phyloP scores from a whole-genome alignment of 2,888 invertebrate species.

The Agrotis clavis region DNA sequence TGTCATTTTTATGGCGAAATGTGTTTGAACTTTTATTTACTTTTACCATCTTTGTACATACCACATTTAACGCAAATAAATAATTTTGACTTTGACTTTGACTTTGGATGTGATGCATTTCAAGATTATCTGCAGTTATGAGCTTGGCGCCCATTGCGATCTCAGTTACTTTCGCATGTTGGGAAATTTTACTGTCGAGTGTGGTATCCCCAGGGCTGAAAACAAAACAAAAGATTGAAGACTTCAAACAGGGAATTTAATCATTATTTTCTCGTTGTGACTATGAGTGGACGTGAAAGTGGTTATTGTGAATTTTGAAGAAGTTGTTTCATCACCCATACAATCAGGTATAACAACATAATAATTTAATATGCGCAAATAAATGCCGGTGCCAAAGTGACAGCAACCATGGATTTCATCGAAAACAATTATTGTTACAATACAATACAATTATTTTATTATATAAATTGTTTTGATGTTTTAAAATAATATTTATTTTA shows the following conservation, averaged over 20 bases:
- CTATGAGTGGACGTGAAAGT: constrained; percentile 1
- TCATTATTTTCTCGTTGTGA: background rate
- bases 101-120: too few species aligned
- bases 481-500: background rate
- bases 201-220: constrained; percentile 31
- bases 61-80: too few species aligned
- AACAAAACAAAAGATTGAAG: constrained; percentile 28
- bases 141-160: too few species aligned
- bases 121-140: too few species aligned
- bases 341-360: constrained; percentile 12
- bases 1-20: too few species aligned
- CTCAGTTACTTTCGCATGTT: too few species aligned
- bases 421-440: too few species aligned
- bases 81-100: too few species aligned
- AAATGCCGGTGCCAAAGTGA: background rate
- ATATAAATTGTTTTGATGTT: background rate
- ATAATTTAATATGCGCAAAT: background rate
- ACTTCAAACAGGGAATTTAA: background rate
- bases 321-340: constrained; percentile 10
- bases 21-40: too few species aligned
- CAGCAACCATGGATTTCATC: background rate
- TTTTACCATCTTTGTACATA: too few species aligned
- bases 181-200: background rate
- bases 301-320: constrained; percentile 12
- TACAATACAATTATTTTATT: too few species aligned